Base-by-base conservation (phyloP, 2,797 vertebrate species). In the Diceros bicornis region DNA sequence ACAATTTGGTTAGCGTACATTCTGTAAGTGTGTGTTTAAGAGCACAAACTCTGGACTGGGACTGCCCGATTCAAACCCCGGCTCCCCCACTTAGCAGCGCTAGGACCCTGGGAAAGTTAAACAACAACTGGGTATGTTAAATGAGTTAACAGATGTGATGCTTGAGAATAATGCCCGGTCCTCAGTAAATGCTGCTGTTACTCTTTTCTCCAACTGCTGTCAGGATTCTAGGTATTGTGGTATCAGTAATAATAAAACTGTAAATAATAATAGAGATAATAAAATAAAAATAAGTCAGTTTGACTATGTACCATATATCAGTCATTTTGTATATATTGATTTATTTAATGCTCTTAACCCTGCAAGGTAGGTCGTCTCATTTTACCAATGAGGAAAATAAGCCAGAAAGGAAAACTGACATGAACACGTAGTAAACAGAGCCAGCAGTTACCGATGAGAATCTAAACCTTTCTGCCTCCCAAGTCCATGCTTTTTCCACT, bases 321-420 rank as follows among this genome's bases (percentile, higher is more conserved):
- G 34, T 69, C 75, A 84, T 52, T 90, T 13, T 75, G 64, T 71
- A 62, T 32, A 29, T n/a, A 86, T 61, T n/a, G 55, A 59, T 25
- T 59, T 87, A 75, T 13, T 79, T 91, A 84, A 77, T 88, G 21
- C 6, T 68, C 85, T 95, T 93, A 82, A 68, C 7, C 37, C 25
- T 21, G 10, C 7, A 44, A 94, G 96, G 44, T 25, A 59, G 29
- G n/a, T 2, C n/a, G 29, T 79, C 71, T 92, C 37, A 68, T 55
- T 97, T 81, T 81, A 75, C 25, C 89, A 86, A 82, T n/a, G 72
- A 91, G 34, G 69, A 89, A 92, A 83, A 90, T 59, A 68, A 41
- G 29, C 57, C 79, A 75, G 25, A 75, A 17, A 85, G 20, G 41
- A 62, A 94, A 88, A 91, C 9, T 44, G 52, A 71, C 12, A 52